Conservation (phyloP, 2,888 invertebrate genomes). For the Rhagophthalmus giganteus region DNA sequence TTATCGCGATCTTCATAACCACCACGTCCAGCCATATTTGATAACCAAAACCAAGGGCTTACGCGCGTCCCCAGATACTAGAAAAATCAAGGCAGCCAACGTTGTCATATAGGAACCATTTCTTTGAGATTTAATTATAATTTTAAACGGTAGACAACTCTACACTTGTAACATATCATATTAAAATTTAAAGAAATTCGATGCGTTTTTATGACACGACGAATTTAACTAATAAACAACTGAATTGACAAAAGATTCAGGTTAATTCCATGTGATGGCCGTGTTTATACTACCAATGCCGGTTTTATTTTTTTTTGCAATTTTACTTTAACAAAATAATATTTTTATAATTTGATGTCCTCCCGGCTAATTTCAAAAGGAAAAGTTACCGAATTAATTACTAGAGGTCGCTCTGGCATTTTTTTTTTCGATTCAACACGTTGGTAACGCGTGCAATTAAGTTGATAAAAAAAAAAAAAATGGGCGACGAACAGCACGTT, state of each 20-base stretch:
- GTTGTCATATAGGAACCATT: slow-evolving; percentile 41
- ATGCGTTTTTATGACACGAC: slow-evolving; percentile 29
- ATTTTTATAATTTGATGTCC: too few relatives aligned
- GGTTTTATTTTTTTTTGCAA: neutral
- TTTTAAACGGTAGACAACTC: neutral
- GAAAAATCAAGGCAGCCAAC: slow-evolving; percentile 42
- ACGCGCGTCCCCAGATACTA: slow-evolving; percentile 43
- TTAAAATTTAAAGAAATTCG: neutral
- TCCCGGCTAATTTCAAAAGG: too few relatives aligned
- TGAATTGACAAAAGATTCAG: slow-evolving; percentile 15
- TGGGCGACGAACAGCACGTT: slow-evolving; percentile 10
- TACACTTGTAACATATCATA: neutral
- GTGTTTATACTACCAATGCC: neutral
- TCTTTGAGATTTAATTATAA: slow-evolving; percentile 15
- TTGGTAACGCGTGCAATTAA: too few relatives aligned
- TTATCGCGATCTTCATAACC: slow-evolving; percentile 79
- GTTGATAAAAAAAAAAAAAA: too few relatives aligned
- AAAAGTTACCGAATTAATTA: neutral
- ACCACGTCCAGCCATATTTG: slow-evolving; percentile 90
- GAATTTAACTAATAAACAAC: slow-evolving; percentile 27
- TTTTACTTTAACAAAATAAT: too few relatives aligned
- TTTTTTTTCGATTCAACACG: too few relatives aligned
- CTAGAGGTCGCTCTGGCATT: too few relatives aligned
- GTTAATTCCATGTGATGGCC: neutral
- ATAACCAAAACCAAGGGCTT: slow-evolving; percentile 44